phyloP scores from a whole-genome alignment of 2,888 invertebrate species.

The Lamellibrachia columna region DNA sequence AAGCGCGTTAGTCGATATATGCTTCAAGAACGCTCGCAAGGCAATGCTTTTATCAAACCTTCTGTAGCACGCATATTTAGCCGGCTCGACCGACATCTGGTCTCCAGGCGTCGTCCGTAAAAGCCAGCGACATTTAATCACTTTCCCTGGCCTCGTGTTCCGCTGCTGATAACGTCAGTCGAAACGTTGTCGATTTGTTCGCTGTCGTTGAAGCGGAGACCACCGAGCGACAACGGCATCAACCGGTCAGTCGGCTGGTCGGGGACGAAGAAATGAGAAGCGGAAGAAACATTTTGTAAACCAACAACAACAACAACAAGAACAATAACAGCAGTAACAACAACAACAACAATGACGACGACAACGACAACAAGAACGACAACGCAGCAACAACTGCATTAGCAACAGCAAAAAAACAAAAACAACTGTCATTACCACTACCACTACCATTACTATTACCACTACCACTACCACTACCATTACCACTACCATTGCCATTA shows the following conservation, averaged over 20 bases:
- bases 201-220: background rate
- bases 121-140: background rate
- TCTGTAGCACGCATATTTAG: background rate
- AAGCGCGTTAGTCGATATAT: background rate
- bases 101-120: background rate
- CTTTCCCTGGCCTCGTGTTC: constrained; percentile 2
- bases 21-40: background rate
- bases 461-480: constrained; percentile 13
- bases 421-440: background rate
- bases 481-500: background rate
- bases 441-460: constrained; percentile 19
- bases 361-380: background rate
- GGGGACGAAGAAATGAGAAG: background rate
- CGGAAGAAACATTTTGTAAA: background rate
- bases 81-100: background rate
- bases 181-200: background rate
- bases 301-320: background rate
- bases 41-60: background rate
- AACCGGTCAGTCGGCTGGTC: background rate
- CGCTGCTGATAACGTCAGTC: constrained; percentile 12
- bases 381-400: background rate
- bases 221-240: background rate
- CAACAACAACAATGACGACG: background rate
- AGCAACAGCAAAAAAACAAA: too few relatives aligned
- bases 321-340: background rate